Evolutionary conservation across 2,888 invertebrate genomes (phyloP), one percentile per base, ranked within the genome.

Genomic region (Netelia fuscicornis): DNA sequence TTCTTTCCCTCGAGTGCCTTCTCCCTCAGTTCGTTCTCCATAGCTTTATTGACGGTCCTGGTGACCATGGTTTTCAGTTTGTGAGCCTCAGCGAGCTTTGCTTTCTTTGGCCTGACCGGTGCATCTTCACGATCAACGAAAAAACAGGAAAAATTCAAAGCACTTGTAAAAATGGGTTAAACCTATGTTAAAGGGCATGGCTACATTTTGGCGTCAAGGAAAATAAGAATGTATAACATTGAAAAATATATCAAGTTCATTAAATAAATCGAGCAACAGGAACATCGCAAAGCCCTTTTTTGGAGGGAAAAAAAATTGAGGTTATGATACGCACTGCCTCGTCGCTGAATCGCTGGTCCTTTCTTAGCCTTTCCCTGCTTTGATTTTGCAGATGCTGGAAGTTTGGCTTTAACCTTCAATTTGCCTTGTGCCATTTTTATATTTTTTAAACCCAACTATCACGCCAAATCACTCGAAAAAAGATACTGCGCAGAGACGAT

Each of bases 1-100:
- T 90, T 90, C 78, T 95, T 95, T 2, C 94, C 95, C 20, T 94
- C 94, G 10, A 92, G 82, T 0, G 96, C 96, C 81, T 95, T 92
- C 1, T 95, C 94, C 71, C 97, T 93, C 65, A 97, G 94, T 92
- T 97, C 96, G 87, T 96, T 93, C 91, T 97, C 97, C 71, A 96
- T 95, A 2, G 95, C 95, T 89, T 95, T 95, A 90, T 97, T 97
- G n/a, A 97, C 96, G 91, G 96, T 96, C 93, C 96, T 96, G 6
- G 96, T 95, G 13, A 97, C 95, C 77, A 95, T 95, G 86, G 95
- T 95, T 90, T 96, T 97, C 91, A 97, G 94, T 90, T 96, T 96
- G 87, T 95, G 95, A 0, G 95, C 93, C 90, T 96, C 96, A 72
- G 95, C 94, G 37, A 95, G 94, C 80, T 95, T 95, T 17, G 93